Evolutionary conservation across 2,888 invertebrate species (phyloP), one percentile per base, ranked within the genome.

Genomic region (Diaprepes abbreviatus): DNA sequence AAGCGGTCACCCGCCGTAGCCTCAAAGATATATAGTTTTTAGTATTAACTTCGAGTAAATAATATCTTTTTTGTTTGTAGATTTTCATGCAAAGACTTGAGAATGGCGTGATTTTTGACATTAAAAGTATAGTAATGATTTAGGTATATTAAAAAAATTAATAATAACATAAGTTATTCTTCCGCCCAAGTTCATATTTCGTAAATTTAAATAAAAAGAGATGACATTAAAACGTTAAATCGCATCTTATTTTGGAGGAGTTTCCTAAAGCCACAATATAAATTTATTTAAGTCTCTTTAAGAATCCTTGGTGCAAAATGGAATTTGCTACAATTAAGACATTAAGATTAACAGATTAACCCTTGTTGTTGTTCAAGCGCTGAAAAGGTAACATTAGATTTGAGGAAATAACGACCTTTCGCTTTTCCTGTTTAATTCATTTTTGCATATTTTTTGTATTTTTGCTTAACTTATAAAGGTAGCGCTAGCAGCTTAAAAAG

Each of bases 241-340:
- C 38, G 16, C 3, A 16, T 14, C 14, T 38, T 38, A 38, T 38
- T 38, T n/a, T 38, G 38, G 14, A 38, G 4, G 6, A 38, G 14
- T 16, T 38, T 16, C 14, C 16, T 38, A 38, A 33, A 14, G 38
- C 38, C 38, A 38, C 14, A 14, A 38, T 38, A 14, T 38, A 38
- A 38, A 38, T 38, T 38, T 38, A 38, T 7, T 3, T n/a, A 10
- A n/a, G n/a, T 4, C 4, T 16, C 16, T 16, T 38, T 38, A 38
- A 38, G 14, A 14, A 38, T 14, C 16, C 14, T 38, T 4, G 7
- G 4, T 14, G 38, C 38, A 38, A 38, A 38, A 38, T 14, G 38
- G 14, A 38, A 38, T 38, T 38, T 38, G 38, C 38, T 38, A 38
- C 38, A 38, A 38, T 38, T 38, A 38, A 38, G 38, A 3, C 38